These are phyloP conservation scores for Pipa parva DNA, from an alignment of 2,113 vertebrate genomes.

Conservation along the genomic window DNA sequence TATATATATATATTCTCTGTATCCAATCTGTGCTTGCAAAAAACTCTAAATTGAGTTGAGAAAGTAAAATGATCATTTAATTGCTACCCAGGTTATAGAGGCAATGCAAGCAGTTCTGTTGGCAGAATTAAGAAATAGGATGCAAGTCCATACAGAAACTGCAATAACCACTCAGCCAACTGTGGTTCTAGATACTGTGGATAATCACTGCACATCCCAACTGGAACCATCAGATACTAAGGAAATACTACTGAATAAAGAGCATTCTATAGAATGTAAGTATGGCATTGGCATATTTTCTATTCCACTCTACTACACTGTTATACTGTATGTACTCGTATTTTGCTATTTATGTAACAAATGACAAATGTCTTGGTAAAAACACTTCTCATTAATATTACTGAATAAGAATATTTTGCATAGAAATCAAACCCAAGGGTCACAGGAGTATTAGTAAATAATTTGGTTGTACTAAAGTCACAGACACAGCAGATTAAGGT, in stretches of 20 bases:
- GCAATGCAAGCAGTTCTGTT: conserved; percentile 68
- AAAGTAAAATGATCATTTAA: too few species aligned
- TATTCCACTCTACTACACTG: not conserved
- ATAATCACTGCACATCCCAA: conserved; percentile 11
- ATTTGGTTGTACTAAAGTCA: too few species aligned
- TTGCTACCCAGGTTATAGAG: conserved; percentile 55
- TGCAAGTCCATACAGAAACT: conserved; percentile 41
- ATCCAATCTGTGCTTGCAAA: too few species aligned
- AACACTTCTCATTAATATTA: too few species aligned
- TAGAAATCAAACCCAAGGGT: too few species aligned
- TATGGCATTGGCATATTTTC: conserved; percentile 32
- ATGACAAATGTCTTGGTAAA: too few species aligned
- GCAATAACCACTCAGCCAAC: conserved; percentile 26
- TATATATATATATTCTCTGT: not conserved
- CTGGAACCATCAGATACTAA: not conserved
- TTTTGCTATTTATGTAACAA: too few species aligned
- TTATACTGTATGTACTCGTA: too few species aligned
- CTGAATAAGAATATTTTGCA: too few species aligned
- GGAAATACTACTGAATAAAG: conserved; percentile 25
- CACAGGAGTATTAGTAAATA: too few species aligned
- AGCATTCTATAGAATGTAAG: conserved; percentile 34
- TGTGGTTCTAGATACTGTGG: conserved; percentile 29
- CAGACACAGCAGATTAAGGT: too few species aligned
- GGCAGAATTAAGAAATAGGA: conserved; percentile 60
- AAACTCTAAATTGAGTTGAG: too few species aligned